Evolutionary conservation across 2,113 vertebrate species (phyloP).

Genomic region (Galeopterus variegatus): DNA sequence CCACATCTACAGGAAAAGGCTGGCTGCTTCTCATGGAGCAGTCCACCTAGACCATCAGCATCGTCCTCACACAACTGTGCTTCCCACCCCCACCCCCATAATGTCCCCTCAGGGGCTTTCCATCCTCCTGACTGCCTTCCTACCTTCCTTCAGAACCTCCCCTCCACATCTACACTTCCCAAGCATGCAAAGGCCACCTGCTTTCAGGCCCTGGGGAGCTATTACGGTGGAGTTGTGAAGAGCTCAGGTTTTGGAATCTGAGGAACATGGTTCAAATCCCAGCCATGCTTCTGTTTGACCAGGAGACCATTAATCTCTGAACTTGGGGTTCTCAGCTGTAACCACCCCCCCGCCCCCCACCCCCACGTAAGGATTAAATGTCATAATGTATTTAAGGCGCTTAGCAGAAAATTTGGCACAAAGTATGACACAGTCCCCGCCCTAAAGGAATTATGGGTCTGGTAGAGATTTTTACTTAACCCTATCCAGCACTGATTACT

Average conservation of each 20-base stretch:
- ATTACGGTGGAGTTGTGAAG: background rate
- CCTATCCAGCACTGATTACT: background rate
- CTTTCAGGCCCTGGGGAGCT: background rate
- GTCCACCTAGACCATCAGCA: background rate
- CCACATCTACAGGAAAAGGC: slow-evolving; percentile 2
- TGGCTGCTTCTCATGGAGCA: background rate
- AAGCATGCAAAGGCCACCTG: accelerated
- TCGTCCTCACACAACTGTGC: background rate
- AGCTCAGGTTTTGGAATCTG: background rate
- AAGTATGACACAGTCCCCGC: background rate
- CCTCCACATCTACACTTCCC: background rate
- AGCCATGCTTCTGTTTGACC: background rate
- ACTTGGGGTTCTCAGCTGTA: background rate
- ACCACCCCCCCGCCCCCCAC: background rate
- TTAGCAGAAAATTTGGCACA: slow-evolving; percentile 51
- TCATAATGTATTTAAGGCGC: background rate
- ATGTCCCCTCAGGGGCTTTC: background rate
- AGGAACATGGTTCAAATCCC: background rate
- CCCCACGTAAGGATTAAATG: slow-evolving; percentile 18
- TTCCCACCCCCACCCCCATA: background rate
- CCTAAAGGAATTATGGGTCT: slow-evolving; percentile 26
- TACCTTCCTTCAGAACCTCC: background rate
- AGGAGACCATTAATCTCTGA: slow-evolving; percentile 40
- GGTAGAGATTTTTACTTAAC: slow-evolving; percentile 5
- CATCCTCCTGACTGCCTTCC: background rate